A percentile compares a stretch with the other conserved stretches of the same genome.
Evolutionary conservation across 2,797 vertebrate genomes (phyloP).

Genomic region (Sebastes reedi): DNA sequence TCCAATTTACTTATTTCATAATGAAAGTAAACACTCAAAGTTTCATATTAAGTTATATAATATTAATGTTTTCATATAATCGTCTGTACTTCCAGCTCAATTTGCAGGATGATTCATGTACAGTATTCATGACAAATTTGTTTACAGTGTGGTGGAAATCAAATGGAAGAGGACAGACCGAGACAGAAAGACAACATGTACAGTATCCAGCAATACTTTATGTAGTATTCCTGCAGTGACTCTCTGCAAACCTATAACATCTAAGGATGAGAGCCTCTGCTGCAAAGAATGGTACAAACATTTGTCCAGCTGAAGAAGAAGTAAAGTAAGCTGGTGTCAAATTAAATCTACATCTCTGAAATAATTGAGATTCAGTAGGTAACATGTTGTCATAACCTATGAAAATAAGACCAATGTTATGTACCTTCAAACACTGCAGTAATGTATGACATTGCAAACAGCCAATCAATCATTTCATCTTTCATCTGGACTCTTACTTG

Average conservation of each 20-base stretch:
- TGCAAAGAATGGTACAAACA: background rate
- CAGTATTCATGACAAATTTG: background rate
- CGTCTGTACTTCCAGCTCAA: background rate
- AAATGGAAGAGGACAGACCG: background rate
- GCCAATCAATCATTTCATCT: background rate
- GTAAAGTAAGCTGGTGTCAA: background rate
- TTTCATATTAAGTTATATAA: background rate
- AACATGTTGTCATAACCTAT: background rate
- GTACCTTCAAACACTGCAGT: background rate
- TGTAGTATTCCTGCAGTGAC: background rate
- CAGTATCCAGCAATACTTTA: background rate
- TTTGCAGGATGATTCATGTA: background rate
- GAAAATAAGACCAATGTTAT: background rate
- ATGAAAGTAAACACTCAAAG: background rate
- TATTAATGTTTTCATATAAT: background rate
- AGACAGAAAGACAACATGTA: background rate
- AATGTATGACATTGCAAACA: background rate
- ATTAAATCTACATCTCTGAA: background rate
- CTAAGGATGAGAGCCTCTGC: background rate
- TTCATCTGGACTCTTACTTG: conserved; percentile 82
- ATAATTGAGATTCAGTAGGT: background rate
- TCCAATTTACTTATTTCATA: background rate
- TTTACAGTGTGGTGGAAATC: background rate
- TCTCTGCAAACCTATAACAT: background rate
- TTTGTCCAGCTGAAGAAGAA: background rate